Evolutionary conservation across 2,888 invertebrate species (phyloP).

Genomic region (Rhamphomyia laevipes): DNA sequence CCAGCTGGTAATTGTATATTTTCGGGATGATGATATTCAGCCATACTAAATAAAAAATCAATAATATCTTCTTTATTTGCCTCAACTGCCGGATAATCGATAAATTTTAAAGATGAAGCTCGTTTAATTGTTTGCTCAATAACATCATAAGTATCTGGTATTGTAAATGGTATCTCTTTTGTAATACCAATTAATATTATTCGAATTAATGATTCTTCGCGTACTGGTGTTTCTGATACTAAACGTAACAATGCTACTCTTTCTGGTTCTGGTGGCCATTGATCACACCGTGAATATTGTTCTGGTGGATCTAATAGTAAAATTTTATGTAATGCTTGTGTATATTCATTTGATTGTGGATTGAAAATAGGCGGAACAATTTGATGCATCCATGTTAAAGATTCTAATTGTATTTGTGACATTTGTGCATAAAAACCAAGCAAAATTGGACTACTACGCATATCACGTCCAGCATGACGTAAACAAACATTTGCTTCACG

Average conservation of each 20-base stretch:
- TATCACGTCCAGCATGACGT: constrained; percentile 41
- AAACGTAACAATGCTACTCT: constrained; percentile 64
- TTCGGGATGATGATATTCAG: constrained; percentile 85
- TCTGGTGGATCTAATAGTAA: constrained; percentile 67
- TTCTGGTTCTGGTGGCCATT: constrained; percentile 89
- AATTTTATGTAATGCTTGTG: constrained; percentile 67
- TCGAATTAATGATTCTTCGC: constrained; percentile 71
- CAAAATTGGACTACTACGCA: constrained; percentile 28
- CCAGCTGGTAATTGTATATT: constrained; percentile 78
- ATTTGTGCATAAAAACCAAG: constrained; percentile 36
- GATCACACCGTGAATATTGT: constrained; percentile 68
- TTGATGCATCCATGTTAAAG: constrained; percentile 80
- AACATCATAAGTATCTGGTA: constrained; percentile 76
- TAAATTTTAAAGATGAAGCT: constrained; percentile 64
- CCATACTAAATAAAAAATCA: constrained; percentile 80
- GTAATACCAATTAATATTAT: constrained; percentile 66
- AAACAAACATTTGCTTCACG: constrained; percentile 50
- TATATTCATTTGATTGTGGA: constrained; percentile 58
- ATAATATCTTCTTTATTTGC: constrained; percentile 75
- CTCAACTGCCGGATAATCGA: constrained; percentile 58
- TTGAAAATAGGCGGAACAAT: constrained; percentile 63
- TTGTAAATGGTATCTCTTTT: constrained; percentile 66
- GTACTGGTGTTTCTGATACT: constrained; percentile 78
- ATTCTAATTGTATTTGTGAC: constrained; percentile 68
- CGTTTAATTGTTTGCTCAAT: constrained; percentile 74